Evolutionary conservation across 2,797 vertebrate genomes (phyloP).

Genomic region (Typhlichthys subterraneus): DNA sequence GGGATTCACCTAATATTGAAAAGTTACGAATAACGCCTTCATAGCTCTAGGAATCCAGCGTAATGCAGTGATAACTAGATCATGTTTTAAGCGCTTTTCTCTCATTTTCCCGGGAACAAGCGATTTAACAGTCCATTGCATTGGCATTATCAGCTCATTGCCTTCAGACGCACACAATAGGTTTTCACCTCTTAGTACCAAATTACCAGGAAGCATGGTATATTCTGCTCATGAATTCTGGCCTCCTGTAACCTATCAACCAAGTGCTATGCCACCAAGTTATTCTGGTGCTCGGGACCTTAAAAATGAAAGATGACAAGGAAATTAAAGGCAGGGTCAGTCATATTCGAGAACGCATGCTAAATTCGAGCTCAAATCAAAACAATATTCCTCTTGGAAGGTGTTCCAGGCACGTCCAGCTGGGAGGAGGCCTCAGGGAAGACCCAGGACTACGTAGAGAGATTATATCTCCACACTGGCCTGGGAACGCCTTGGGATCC

Average conservation of each 20-base stretch:
- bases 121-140: conserved; percentile 16
- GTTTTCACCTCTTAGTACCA: background rate
- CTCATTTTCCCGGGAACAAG: conserved; percentile 19
- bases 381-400: no score
- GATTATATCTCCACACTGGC: no score
- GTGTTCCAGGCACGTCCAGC: no score
- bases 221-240: conserved; percentile 1
- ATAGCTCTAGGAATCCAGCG: conserved; percentile 10
- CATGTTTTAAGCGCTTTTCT: conserved; percentile 1
- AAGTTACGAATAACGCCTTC: conserved; percentile 6
- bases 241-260: background rate
- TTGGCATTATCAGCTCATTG: background rate
- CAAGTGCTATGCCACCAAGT: no score
- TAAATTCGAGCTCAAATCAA: no score
- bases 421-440: no score
- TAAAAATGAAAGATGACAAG: no score
- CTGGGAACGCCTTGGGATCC: no score
- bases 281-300: no score
- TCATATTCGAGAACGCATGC: no score
- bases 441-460: no score
- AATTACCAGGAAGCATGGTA: background rate
- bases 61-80: conserved; percentile 19
- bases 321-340: no score
- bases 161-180: background rate
- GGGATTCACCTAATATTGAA: conserved; percentile 5